Conservation (phyloP, 2,113 vertebrate species). For the Manacus vitellinus region DNA sequence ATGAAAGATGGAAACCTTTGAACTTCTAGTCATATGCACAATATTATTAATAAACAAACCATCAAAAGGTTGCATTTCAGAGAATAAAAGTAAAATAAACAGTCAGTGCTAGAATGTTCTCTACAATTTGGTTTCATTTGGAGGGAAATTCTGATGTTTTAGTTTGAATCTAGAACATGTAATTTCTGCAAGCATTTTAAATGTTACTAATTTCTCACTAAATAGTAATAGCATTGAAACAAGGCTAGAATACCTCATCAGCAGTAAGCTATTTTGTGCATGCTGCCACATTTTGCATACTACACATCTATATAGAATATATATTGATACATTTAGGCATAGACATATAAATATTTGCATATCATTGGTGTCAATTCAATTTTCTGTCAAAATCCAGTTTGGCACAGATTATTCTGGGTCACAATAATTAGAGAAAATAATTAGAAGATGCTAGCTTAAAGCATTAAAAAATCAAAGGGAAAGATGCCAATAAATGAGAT, state of each 20-base stretch:
- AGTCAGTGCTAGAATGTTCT: not conserved
- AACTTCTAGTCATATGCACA: not conserved
- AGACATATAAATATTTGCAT: not conserved
- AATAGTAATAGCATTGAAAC: not conserved
- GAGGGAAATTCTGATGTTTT: not conserved
- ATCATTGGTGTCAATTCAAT: not conserved
- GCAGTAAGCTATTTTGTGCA: not conserved
- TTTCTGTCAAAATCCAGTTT: constrained; percentile 17
- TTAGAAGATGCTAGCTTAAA: not conserved
- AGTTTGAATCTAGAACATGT: not conserved
- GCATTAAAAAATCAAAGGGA: not conserved
- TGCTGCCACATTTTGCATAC: not conserved
- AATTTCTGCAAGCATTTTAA: not conserved
- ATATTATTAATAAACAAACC: not conserved
- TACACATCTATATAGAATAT: not conserved
- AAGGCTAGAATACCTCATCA: not conserved
- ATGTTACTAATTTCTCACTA: not conserved
- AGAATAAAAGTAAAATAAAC: not conserved
- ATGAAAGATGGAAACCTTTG: not conserved
- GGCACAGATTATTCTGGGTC: not conserved
- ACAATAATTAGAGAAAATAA: not conserved
- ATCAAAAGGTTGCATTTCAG: not conserved
- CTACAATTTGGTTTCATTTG: not conserved
- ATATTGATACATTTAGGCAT: not conserved
- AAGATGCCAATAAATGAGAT: not conserved